Percentiles rank a stretch among this genome's conserved stretches.
Conservation (phyloP, 1,140 invertebrate species). For the Ceratina australensis region DNA sequence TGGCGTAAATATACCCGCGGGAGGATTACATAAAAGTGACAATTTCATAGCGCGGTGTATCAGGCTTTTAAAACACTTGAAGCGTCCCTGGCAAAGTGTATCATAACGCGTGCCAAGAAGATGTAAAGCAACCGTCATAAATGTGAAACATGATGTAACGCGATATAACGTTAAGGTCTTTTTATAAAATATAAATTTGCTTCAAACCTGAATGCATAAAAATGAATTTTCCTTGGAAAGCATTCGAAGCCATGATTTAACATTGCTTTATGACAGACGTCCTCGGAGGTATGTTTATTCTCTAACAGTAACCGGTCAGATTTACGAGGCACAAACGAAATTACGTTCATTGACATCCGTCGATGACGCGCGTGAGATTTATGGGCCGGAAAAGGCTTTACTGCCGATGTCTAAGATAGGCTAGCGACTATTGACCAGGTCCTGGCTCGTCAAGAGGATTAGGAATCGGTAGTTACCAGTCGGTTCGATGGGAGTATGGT, state of each 20-base stretch:
- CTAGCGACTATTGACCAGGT: slow-evolving; percentile 13
- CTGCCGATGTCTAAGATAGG: background rate
- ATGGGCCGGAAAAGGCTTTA: slow-evolving; percentile 40
- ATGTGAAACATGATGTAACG: too few relatives aligned
- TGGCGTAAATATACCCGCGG: too few relatives aligned
- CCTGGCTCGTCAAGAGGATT: slow-evolving; percentile 63
- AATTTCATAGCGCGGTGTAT: background rate
- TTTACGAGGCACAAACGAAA: slow-evolving; percentile 8
- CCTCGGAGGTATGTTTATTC: background rate
- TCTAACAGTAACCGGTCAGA: background rate
- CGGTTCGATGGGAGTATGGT: background rate
- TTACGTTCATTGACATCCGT: slow-evolving; percentile 13
- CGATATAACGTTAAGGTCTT: too few relatives aligned
- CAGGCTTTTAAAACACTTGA: background rate
- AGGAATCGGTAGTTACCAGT: slow-evolving; percentile 37
- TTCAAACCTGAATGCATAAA: too few relatives aligned
- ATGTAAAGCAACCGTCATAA: too few relatives aligned
- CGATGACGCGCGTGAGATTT: slow-evolving; percentile 26
- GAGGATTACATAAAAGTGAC: background rate
- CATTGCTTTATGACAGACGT: too few relatives aligned
- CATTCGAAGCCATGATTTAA: slow-evolving; percentile 1
- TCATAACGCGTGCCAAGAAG: background rate
- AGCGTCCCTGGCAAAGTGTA: too few relatives aligned
- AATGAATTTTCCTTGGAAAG: too few relatives aligned
- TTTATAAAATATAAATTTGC: too few relatives aligned